A percentile compares a stretch with the other conserved stretches of the same genome.
phyloP scores from a whole-genome alignment of 2,797 vertebrate genomes.

The Numenius phaeopus region DNA sequence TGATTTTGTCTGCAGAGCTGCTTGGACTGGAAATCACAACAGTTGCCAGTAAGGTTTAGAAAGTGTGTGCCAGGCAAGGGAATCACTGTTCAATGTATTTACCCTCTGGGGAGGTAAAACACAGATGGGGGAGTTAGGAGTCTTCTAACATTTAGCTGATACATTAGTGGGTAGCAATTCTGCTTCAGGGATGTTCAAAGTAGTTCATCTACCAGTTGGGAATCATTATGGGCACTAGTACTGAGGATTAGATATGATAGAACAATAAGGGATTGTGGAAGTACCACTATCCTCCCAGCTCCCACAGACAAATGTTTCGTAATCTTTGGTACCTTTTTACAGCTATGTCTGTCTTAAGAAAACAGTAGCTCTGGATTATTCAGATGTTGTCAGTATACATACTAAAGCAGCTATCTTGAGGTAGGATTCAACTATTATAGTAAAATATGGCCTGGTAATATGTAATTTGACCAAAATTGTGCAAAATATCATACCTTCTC shows the following conservation, averaged over 20 bases:
- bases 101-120: conserved; percentile 83
- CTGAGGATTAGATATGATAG: conserved; percentile 29
- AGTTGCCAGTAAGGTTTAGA: conserved; percentile 81
- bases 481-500: background rate
- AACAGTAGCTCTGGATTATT: background rate
- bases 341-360: background rate
- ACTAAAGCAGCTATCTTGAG: background rate
- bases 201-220: conserved; percentile 57
- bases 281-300: background rate
- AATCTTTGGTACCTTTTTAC: conserved; percentile 4
- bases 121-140: conserved; percentile 82
- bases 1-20: conserved; percentile 74
- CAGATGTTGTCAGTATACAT: background rate
- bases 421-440: background rate
- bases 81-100: conserved; percentile 80
- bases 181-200: conserved; percentile 63
- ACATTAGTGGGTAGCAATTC: conserved; percentile 75
- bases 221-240: conserved; percentile 26
- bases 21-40: conserved; percentile 80
- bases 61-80: conserved; percentile 79
- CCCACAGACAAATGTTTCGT: background rate
- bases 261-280: conserved; percentile 42
- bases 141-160: conserved; percentile 79
- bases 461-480: background rate
- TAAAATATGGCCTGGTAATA: background rate